Base-by-base conservation (phyloP, 2,113 vertebrate species). In the Corydoras sp. region DNA sequence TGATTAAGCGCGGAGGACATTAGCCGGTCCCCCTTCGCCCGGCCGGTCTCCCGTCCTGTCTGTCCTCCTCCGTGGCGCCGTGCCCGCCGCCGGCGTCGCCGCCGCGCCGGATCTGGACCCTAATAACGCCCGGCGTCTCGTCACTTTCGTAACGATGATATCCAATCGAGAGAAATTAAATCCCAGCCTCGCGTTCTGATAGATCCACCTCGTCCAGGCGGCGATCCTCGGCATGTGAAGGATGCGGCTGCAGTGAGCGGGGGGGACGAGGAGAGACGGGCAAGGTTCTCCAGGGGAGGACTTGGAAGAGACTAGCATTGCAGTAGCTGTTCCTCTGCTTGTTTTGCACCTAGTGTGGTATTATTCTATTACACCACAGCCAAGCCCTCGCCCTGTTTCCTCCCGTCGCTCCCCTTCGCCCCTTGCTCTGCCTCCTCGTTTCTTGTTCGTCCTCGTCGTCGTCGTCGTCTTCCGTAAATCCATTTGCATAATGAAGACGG, bases 1-100 rank as follows among this genome's bases (percentile, higher is more conserved):
- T 95, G 95, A 97, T 97, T 97, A 95, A 98, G 94, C 93, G 91
- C 92, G 89, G 91, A 91, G 91, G 92, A 97, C 93, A 93, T 95
- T 94, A 96, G 91, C 92, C 89, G 84, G 87, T 91, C 85, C 90
- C 87, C 84, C 18, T 24, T 24, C 18, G 18, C 18, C 18, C 18
- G 18, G 18, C 18, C 18, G 18, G 81, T 83, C 81, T 88, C 87
- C 79, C 67, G 30, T 86, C 82, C 84, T 87, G 86, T 87, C 85
- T 89, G 82, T 81, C 82, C 7, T 43, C 35, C 83, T 88, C 82
- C 81, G 85, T 86, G 88, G 86, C 85, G 81, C 78, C 85, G 88
- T 83, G 74, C 79, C 80, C 82, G 79, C 84, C 84, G 87, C 79
- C 69, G 68, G 82, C 83, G 78, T 63, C 82, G 72, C 68, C 80